Evolutionary conservation across 2,113 vertebrate species (phyloP), one percentile per base, ranked within the genome.

Genomic region (Apus apus): DNA sequence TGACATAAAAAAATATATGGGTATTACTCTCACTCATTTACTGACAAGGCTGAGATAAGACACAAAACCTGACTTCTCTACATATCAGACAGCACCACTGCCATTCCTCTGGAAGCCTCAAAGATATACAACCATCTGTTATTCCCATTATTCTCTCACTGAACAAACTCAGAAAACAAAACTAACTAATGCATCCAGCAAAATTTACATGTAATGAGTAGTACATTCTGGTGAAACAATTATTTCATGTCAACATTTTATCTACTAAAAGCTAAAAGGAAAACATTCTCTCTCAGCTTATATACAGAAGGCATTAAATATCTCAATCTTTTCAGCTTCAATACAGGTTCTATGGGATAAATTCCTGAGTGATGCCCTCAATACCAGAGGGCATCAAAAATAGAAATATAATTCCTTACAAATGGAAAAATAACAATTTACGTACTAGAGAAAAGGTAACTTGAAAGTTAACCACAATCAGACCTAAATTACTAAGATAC

Each of bases 301-400:
- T 32, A 87, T 20, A 65, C 13, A 60, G 56, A 90, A 87, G n/a
- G 30, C 56, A 96, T 58, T 89, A 84, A 92, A 38, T 65, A 87
- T 57, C 73, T 94, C 89, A 85, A 93, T 89, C 77, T 68, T 34
- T 75, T 65, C 57, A 90, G 74, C 34, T 87, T 72, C 58, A 45
- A 48, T 21, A 79, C 27, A 93, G 71, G 74, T 90, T 93, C 48
- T 79, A 48, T 38, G 7, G 7, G 51, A 85, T 75, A 91, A 91
- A 93, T 18, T n/a, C 45, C 82, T 93, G 25, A 94, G 27, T 40
- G 58, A 77, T 75, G 62, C 57, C 66, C 81, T 93, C 74, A 82
- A 50, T 91, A 85, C 4, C 58, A 95, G 32, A 73, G 30, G 12
- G 43, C 34, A 82, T 43, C 56, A 89, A 58, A 89, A 91, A 60